These are phyloP conservation scores for Pseudolycoriella hygida DNA, from an alignment of 2,888 invertebrate genomes.

Conservation along the genomic window DNA sequence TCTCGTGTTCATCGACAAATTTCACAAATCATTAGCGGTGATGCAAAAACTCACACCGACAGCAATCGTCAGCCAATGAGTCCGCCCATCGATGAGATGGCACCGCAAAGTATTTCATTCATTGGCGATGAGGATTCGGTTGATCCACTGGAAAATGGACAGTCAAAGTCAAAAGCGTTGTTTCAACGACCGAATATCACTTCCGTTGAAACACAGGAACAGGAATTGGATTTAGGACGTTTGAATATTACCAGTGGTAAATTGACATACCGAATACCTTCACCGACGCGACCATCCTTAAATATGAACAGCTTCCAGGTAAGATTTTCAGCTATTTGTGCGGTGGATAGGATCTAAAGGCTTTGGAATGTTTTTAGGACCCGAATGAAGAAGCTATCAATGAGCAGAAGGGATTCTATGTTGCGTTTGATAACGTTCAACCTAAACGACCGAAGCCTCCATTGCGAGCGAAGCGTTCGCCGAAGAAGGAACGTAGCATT, in stretches of 20 bases:
- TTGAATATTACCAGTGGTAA: constrained; percentile 76
- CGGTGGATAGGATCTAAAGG: not conserved
- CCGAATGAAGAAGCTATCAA: constrained; percentile 12
- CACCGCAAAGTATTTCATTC: constrained; percentile 83
- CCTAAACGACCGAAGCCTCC: constrained; percentile 83
- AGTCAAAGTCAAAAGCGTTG: constrained; percentile 10
- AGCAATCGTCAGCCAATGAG: constrained; percentile 18
- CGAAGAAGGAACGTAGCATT: constrained; percentile 47
- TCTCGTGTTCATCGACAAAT: constrained; percentile 39
- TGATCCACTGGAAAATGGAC: constrained; percentile 12
- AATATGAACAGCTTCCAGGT: constrained; percentile 53
- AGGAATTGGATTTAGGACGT: constrained; percentile 40
- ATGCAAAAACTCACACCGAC: not conserved
- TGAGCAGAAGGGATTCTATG: constrained; percentile 76
- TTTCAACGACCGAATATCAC: constrained; percentile 12
- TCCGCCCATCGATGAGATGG: constrained; percentile 70
- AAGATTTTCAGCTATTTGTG: constrained; percentile 8
- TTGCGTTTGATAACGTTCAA: constrained; percentile 78
- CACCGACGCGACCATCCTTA: constrained; percentile 61
- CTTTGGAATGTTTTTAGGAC: constrained; percentile 23
- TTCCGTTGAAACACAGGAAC: not conserved
- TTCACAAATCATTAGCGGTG: constrained; percentile 20
- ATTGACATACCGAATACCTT: constrained; percentile 75
- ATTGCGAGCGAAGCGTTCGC: constrained; percentile 57
- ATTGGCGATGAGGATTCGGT: constrained; percentile 46